Conservation (phyloP, 2,888 invertebrate species). For the Heliconius charithonia region DNA sequence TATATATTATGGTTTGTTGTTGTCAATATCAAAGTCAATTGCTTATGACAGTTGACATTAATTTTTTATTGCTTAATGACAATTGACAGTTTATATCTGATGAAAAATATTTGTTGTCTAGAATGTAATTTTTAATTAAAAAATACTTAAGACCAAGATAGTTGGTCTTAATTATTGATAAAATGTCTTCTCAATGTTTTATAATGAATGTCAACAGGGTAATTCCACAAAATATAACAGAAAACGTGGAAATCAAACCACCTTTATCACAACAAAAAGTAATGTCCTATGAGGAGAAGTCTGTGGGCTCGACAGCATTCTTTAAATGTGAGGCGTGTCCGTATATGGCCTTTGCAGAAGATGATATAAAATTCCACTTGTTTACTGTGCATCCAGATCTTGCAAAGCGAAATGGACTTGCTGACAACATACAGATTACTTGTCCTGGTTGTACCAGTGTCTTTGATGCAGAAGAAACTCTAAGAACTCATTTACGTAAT, state of each 20-base stretch:
- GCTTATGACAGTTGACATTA: no score
- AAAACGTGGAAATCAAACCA: slow-evolving; percentile 55
- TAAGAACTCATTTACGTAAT: slow-evolving; percentile 86
- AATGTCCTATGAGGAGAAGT: slow-evolving; percentile 79
- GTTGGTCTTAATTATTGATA: neutral
- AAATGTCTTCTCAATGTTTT: slow-evolving; percentile 60
- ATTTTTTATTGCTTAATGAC: neutral
- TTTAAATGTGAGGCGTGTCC: slow-evolving; percentile 83
- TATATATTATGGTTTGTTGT: no score
- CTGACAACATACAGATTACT: slow-evolving; percentile 81
- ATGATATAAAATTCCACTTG: slow-evolving; percentile 81
- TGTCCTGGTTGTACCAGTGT: slow-evolving; percentile 88
- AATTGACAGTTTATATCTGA: slow-evolving; percentile 15
- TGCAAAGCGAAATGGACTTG: slow-evolving; percentile 80
- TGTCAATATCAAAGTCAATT: no score
- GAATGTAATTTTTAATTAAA: neutral
- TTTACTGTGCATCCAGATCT: slow-evolving; percentile 76
- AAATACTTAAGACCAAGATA: neutral
- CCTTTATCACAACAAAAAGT: slow-evolving; percentile 68
- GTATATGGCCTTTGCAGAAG: slow-evolving; percentile 81
- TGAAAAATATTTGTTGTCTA: slow-evolving; percentile 7
- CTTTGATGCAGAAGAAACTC: slow-evolving; percentile 85
- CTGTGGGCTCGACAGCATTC: slow-evolving; percentile 78
- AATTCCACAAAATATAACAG: slow-evolving; percentile 48
- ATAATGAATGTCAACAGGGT: slow-evolving; percentile 60